Evolutionary conservation across 1,140 invertebrate species (phyloP), one percentile per base, ranked within the genome.

Genomic region (Tetramorium alpestre): DNA sequence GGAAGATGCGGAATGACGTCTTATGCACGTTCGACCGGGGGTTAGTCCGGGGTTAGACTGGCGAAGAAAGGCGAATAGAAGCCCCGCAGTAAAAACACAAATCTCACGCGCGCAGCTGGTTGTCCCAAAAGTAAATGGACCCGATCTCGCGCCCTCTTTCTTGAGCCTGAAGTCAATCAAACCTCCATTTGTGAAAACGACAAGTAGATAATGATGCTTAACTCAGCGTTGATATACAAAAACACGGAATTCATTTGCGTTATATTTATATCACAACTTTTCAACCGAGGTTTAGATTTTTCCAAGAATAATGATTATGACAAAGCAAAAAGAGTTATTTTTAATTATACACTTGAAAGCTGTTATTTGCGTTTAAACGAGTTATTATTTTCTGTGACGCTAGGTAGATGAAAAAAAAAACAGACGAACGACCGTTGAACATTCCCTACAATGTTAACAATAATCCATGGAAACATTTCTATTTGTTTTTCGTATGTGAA

Each of bases 91-190:
- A 81, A 75, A 84, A 84, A 84, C 56, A 60, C 41, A 49, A 49
- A 84, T 84, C 80, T 44, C 49, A 47, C 76, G 80, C 69, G 28
- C 56, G 25, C 78, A 25, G 78, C 54, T 60, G 67, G 51, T 82
- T 25, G 77, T 22, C 13, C 38, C 28, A 11, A 75, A 73, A 84
- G 69, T 84, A 84, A 84, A 84, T 84, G 54, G 80, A 84, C 41
- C 58, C 44, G 54, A 75, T 82, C 56, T 60, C 41, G 54, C 51
- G 47, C 54, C 41, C 67, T 73, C 54, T 22, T 84, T 60, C 54
- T 67, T 22, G n/a, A 67, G 28, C 4, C 25, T 13, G 33, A 38
- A 84, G 80, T 75, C 54, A 75, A 84, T 84, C 54, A 75, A 84
- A 84, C 13, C 28, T n/a, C 54, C 33, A 73, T 84, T 84, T 70